phyloP scores from a whole-genome alignment of 1,140 invertebrate genomes.

The Drosophila obscura region DNA sequence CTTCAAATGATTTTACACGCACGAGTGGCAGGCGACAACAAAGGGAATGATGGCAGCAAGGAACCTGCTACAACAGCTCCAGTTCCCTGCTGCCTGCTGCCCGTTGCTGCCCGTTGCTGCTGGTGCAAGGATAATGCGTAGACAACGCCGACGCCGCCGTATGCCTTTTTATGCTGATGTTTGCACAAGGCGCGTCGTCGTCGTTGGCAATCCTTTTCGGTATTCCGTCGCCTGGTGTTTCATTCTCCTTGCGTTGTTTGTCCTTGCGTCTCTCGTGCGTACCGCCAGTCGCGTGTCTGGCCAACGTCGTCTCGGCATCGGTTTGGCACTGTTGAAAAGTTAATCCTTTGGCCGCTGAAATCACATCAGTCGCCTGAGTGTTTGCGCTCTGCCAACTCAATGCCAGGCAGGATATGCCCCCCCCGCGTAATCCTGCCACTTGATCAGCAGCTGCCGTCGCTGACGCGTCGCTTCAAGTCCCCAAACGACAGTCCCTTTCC shows the following conservation, averaged over 20 bases:
- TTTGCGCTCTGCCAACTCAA: conserved; percentile 54
- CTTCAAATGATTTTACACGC: conserved; percentile 79
- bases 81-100: no score
- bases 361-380: conserved; percentile 57
- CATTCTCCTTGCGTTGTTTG: conserved; percentile 52
- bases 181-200: conserved; percentile 60
- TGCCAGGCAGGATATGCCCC: conserved; percentile 36
- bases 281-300: conserved; percentile 70
- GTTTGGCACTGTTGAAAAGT: conserved; percentile 66
- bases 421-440: conserved; percentile 77
- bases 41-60: conserved; percentile 29
- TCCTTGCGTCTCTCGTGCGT: conserved; percentile 56
- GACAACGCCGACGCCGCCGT: conserved; percentile 32
- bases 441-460: conserved; percentile 68
- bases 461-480: conserved; percentile 32
- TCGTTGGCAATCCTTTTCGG: conserved; percentile 64
- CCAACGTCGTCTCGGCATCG: not conserved
- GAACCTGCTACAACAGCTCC: conserved; percentile 27
- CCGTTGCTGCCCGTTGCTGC: no score
- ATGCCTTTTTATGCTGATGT: conserved; percentile 54
- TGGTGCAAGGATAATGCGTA: conserved; percentile 69
- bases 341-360: conserved; percentile 71
- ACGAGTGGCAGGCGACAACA: conserved; percentile 59
- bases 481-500: conserved; percentile 56
- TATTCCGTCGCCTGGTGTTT: conserved; percentile 14